Base-by-base conservation (phyloP, 2,113 vertebrate species). In the Campylorhamphus procurvoides region DNA sequence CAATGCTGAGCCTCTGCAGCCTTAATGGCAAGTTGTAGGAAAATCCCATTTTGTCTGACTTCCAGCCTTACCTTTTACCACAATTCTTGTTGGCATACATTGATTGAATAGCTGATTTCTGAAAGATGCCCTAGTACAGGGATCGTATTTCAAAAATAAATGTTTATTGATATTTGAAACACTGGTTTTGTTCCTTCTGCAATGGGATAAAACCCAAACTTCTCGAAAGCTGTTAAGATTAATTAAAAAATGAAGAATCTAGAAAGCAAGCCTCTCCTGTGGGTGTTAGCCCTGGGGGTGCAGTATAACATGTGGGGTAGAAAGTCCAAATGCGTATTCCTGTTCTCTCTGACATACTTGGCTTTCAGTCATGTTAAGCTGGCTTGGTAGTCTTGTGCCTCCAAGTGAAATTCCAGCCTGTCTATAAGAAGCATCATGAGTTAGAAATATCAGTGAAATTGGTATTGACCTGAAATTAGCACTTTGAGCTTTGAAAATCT, bases 361-460 rank as follows among this genome's bases (percentile, higher is more conserved):
- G 16, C 11, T 27, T 87, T 60, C 42, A 60, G 18, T 40, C 60
- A 15, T 25, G 5, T 22, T n/a, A 12, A 19, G 6, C 63, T 56
- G 33, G 1, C 6, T 29, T 77, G 31, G 25, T 56, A 69, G 18
- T 63, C 13, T 53, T 58, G 60, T 42, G 19, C 17, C 74, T 52
- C 39, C 33, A 1, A 15, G 31, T 52, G 59, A 69, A 68, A 64
- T 73, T 89, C 13, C 6, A 74, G 4, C 10, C 37, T 87, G 14
- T n/a, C 33, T 20, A 8, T 58, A 67, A 62, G 10, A 69, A 63
- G 3, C 25, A 49, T 23, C 24, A 42, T 2, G 11, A 18, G 23
- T 0, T 50, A 44, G 75, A 87, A 68, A 79, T 33, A 15, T 4
- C 0, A 33, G 0, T 50, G 3, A 42, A 67, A 33, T 35, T 35